These are phyloP conservation scores for Rhodeus uyekii DNA, from an alignment of 2,797 vertebrate genomes.

Conservation along the genomic window DNA sequence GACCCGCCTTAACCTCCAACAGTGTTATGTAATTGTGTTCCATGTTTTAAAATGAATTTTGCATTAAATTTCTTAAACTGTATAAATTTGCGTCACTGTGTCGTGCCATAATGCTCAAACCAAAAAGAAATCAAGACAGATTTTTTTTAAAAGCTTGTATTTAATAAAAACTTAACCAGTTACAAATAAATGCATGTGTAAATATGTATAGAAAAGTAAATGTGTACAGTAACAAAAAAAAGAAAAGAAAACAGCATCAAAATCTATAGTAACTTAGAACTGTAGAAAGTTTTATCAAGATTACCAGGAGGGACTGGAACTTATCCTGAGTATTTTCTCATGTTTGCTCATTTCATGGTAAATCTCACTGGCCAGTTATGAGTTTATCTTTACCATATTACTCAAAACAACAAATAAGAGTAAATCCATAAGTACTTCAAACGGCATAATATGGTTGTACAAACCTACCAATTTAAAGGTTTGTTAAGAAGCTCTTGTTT, in stretches of 20 bases:
- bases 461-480: neutral
- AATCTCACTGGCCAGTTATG: neutral
- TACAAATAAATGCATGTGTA: constrained; percentile 16
- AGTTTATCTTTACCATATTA: neutral
- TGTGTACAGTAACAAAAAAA: neutral
- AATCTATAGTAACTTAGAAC: neutral
- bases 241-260: neutral
- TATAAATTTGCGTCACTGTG: neutral
- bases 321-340: constrained; percentile 4
- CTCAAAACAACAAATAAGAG: neutral
- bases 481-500: neutral
- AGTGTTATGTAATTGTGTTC: neutral
- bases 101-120: neutral
- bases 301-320: constrained; percentile 3
- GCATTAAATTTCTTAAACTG: neutral
- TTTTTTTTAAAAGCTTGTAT: constrained; percentile 16
- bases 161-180: rapidly evolving
- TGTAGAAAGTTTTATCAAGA: constrained; percentile 9
- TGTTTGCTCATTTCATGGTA: neutral
- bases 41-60: neutral
- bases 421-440: neutral
- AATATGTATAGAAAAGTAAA: neutral
- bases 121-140: constrained; percentile 15
- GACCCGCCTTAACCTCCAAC: neutral
- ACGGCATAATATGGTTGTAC: neutral